phyloP scores from a whole-genome alignment of 1,140 invertebrate species.

The Drosophila nikananu region DNA sequence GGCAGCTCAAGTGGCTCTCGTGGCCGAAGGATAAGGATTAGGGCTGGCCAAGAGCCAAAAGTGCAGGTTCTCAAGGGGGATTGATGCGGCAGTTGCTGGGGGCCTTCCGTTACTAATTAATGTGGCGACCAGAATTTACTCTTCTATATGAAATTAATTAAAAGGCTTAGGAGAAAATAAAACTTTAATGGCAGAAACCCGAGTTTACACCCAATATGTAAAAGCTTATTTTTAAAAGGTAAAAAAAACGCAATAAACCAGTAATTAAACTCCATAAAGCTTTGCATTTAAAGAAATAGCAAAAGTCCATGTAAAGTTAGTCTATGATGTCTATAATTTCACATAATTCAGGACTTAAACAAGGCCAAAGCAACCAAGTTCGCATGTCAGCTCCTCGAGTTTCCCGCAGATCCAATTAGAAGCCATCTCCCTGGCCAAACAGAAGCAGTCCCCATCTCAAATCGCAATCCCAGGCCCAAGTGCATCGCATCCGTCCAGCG shows the following conservation, averaged over 20 bases:
- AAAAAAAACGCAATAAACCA: fast-evolving
- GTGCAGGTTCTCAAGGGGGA: slow-evolving; percentile 15
- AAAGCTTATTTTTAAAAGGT: not conserved
- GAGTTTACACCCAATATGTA: too few relatives aligned
- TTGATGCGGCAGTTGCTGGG: not conserved
- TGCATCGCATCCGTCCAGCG: slow-evolving; percentile 23
- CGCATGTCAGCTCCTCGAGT: slow-evolving; percentile 37
- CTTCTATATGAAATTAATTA: not conserved
- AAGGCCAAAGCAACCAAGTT: slow-evolving; percentile 3
- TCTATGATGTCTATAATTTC: not conserved
- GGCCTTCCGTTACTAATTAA: not conserved
- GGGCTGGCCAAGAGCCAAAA: slow-evolving; percentile 20
- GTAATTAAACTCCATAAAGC: not conserved
- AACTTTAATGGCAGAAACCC: too few relatives aligned
- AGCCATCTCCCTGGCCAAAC: slow-evolving; percentile 55
- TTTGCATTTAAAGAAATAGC: too few relatives aligned
- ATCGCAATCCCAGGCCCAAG: slow-evolving; percentile 12
- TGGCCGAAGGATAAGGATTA: slow-evolving; percentile 16
- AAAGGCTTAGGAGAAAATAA: too few relatives aligned
- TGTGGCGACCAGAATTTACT: not conserved
- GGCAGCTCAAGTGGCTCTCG: slow-evolving; percentile 35
- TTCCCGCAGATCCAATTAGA: slow-evolving; percentile 44
- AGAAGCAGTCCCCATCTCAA: slow-evolving; percentile 20
- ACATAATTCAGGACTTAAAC: slow-evolving; percentile 7
- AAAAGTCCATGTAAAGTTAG: too few relatives aligned